A percentile compares a stretch with the other conserved stretches of the same genome.
Evolutionary conservation across 64 coral and sea anemone species (phyloP).

Genomic region (Anthopleura sola): DNA sequence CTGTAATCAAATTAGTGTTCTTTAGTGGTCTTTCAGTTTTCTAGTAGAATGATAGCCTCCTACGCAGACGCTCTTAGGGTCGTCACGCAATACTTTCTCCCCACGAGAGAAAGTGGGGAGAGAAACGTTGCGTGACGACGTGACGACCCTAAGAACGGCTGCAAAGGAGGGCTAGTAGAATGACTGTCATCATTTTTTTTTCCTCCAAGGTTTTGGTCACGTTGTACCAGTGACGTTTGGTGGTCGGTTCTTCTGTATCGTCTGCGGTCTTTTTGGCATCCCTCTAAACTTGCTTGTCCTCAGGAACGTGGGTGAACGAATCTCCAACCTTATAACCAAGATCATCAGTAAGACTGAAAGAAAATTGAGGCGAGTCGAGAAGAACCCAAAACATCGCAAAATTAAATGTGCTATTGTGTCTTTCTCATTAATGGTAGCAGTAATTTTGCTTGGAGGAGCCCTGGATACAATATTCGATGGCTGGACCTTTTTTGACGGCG

Average conservation of each 20-base stretch:
- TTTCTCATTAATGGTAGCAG: conserved; percentile 55
- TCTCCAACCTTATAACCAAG: conserved; percentile 37
- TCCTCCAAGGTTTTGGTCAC: conserved; percentile 68
- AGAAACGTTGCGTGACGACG: too few relatives aligned
- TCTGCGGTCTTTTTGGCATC: conserved; percentile 71
- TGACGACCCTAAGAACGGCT: too few relatives aligned
- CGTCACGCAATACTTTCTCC: too few relatives aligned
- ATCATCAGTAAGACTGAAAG: conserved; percentile 42
- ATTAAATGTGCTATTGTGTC: conserved; percentile 55
- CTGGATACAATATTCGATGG: conserved; percentile 74
- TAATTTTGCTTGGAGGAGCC: conserved; percentile 54
- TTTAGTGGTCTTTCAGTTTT: too few relatives aligned
- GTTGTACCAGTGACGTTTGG: conserved; percentile 64
- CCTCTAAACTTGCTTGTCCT: conserved; percentile 72
- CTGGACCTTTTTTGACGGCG: conserved; percentile 80
- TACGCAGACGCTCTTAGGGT: too few relatives aligned
- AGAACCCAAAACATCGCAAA: conserved; percentile 16
- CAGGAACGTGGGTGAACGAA: conserved; percentile 68
- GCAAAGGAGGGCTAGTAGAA: too few relatives aligned
- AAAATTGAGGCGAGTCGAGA: not conserved
- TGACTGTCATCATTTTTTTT: not conserved
- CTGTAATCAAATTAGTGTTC: too few relatives aligned
- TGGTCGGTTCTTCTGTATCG: conserved; percentile 72
- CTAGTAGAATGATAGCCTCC: too few relatives aligned
- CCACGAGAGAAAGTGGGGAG: too few relatives aligned